phyloP scores from a whole-genome alignment of 2,888 invertebrate species.

The Sepioteuthis lessoniana region DNA sequence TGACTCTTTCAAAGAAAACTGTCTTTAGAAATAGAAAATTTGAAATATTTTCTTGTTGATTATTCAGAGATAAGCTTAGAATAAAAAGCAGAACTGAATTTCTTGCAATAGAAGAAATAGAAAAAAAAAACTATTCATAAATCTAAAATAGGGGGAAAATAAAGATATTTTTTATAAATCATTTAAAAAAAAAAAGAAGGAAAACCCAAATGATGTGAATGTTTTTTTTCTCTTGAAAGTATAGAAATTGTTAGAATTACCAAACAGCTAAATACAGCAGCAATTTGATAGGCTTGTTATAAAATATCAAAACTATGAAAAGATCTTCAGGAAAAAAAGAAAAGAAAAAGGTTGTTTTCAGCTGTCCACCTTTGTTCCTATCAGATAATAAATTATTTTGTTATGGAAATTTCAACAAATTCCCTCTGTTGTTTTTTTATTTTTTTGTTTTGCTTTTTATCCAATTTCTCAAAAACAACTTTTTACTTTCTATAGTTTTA shows the following conservation, averaged over 20 bases:
- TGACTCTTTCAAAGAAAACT: neutral
- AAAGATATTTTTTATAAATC: neutral
- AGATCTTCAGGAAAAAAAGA: neutral
- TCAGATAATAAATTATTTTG: too few species aligned
- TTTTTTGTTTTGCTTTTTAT: too few species aligned
- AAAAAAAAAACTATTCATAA: neutral
- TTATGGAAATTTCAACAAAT: too few species aligned
- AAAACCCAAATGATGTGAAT: neutral
- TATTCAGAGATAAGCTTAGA: neutral
- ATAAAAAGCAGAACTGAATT: neutral
- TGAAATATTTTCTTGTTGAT: neutral
- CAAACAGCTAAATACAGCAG: neutral
- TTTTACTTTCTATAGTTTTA: too few species aligned
- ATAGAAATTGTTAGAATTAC: neutral
- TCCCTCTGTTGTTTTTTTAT: too few species aligned
- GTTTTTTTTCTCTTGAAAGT: neutral
- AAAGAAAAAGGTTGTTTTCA: too few species aligned
- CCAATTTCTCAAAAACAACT: too few species aligned
- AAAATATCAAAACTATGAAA: neutral
- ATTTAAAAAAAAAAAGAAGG: too few species aligned
- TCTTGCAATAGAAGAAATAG: neutral
- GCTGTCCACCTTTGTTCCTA: too few species aligned
- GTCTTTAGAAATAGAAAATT: neutral
- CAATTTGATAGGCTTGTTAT: neutral
- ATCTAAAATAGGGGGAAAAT: neutral